phyloP scores from a whole-genome alignment of 2,888 invertebrate genomes.

The Linyphia triangularis region DNA sequence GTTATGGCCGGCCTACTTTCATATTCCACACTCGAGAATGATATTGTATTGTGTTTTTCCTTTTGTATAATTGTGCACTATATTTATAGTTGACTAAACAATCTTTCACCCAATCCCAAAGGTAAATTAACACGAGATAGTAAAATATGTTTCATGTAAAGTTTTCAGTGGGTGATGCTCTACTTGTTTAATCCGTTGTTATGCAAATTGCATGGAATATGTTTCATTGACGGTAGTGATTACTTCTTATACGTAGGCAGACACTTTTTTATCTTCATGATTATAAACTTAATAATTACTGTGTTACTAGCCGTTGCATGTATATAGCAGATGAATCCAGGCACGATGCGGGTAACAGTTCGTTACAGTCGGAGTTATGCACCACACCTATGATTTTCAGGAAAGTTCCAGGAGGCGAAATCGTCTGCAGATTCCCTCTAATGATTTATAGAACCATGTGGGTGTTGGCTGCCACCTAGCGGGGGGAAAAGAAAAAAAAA shows the following conservation, averaged over 20 bases:
- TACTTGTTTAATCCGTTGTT: background rate
- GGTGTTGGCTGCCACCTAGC: conserved; percentile 50
- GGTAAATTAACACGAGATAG: background rate
- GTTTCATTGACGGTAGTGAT: background rate
- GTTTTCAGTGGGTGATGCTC: background rate
- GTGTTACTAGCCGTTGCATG: background rate
- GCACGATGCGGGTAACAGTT: conserved; percentile 38
- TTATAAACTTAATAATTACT: background rate
- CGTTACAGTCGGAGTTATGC: conserved; percentile 34
- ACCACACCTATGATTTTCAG: conserved; percentile 33
- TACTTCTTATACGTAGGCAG: conserved; percentile 5
- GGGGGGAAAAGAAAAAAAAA: background rate
- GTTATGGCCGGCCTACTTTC: too few relatives aligned
- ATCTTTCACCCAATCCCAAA: background rate
- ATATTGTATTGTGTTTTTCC: background rate
- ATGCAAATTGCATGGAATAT: background rate
- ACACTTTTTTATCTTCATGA: background rate
- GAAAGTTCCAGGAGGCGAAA: background rate
- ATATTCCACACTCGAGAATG: too few relatives aligned
- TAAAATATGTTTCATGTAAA: background rate
- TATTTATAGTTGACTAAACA: background rate
- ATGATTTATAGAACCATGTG: conserved; percentile 66
- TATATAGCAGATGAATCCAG: conserved; percentile 20
- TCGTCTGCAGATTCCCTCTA: conserved; percentile 24
- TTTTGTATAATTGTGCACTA: background rate